These are phyloP conservation scores for Micromys minutus DNA, from an alignment of 2,113 vertebrate genomes.

Conservation along the genomic window DNA sequence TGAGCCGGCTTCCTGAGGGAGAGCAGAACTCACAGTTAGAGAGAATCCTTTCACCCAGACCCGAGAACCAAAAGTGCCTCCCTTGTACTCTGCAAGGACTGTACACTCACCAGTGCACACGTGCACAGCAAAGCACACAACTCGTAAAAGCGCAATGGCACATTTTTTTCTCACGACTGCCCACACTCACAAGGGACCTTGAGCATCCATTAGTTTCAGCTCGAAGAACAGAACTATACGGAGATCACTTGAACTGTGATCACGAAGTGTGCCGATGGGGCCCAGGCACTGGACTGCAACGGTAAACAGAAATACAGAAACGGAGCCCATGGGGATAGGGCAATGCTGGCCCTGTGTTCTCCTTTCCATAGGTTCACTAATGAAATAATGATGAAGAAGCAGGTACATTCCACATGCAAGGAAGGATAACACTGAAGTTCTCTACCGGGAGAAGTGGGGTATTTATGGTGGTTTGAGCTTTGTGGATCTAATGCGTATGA, in stretches of 20 bases:
- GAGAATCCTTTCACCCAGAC: conserved; percentile 26
- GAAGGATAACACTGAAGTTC: not conserved
- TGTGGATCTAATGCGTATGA: conserved; percentile 40
- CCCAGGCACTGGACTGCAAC: conserved; percentile 60
- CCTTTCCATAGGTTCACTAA: conserved; percentile 61
- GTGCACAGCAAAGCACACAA: not conserved
- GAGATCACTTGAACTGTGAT: conserved; percentile 76
- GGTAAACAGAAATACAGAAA: conserved; percentile 61
- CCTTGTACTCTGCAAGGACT: conserved; percentile 39
- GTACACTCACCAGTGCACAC: not conserved
- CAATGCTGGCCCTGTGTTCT: conserved; percentile 64
- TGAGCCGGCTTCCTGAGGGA: conserved; percentile 62
- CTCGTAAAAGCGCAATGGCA: conserved; percentile 16
- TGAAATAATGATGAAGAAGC: conserved; percentile 64
- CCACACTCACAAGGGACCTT: conserved; percentile 72
- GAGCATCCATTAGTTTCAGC: conserved; percentile 69
- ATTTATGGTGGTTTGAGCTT: not conserved
- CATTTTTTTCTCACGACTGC: conserved; percentile 66
- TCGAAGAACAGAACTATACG: conserved; percentile 71
- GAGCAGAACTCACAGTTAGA: not conserved
- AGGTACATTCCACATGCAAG: conserved; percentile 82
- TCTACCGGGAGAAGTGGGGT: not conserved
- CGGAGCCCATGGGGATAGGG: conserved; percentile 62
- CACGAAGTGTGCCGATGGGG: conserved; percentile 76
- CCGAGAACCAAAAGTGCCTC: conserved; percentile 46